These are phyloP conservation scores for Botia almorhae DNA, from an alignment of 2,797 vertebrate species.

Conservation along the genomic window DNA sequence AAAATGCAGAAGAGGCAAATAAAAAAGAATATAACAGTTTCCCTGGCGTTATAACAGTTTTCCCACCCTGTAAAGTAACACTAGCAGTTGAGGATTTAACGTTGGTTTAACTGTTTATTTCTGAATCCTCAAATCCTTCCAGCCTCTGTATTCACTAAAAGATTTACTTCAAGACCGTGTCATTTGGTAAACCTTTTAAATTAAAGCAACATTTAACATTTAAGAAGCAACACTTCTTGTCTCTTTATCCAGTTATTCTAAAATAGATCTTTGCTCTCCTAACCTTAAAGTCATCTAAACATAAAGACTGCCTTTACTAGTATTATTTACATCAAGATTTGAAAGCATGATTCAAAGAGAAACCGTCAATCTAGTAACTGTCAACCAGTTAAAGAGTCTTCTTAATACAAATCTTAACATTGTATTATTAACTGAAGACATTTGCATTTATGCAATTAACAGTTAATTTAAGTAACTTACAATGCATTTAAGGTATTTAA, in stretches of 20 bases:
- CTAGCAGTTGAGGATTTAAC: neutral
- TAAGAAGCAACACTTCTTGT: no score
- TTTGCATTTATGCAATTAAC: neutral
- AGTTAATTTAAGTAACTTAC: neutral
- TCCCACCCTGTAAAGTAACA: neutral
- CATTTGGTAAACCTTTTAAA: no score
- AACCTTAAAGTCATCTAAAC: neutral
- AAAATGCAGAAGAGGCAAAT: neutral
- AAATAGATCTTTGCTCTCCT: neutral
- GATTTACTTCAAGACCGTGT: no score
- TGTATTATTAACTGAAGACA: neutral
- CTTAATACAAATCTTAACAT: neutral
- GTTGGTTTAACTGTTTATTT: neutral
- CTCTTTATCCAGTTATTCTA: neutral
- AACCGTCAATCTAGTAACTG: neutral
- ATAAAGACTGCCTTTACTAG: neutral
- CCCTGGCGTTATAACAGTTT: neutral
- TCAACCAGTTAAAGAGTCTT: neutral
- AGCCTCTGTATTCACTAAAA: no score
- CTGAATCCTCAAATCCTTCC: no score
- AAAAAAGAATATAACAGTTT: constrained; percentile 1
- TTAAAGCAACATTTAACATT: neutral
- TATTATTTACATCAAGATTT: neutral
- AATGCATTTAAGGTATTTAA: neutral
- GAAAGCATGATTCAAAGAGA: neutral